A percentile compares a stretch with the other conserved stretches of the same genome.
Conservation (phyloP, 2,797 vertebrate genomes). For the Micropoecilia bifurca region DNA sequence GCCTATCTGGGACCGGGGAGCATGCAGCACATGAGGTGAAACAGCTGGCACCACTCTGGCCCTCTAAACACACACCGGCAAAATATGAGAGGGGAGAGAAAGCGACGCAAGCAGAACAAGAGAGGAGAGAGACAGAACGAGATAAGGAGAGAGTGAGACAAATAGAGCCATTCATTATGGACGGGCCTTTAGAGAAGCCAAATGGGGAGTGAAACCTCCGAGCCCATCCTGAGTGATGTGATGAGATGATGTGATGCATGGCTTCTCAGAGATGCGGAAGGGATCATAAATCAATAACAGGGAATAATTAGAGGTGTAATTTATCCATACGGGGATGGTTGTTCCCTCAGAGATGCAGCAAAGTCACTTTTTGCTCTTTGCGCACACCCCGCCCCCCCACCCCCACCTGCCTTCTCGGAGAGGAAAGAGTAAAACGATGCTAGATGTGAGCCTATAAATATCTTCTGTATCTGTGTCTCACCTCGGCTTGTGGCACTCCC, state of each 20-base stretch:
- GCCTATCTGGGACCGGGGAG: constrained; percentile 61
- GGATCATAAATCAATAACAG: constrained; percentile 79
- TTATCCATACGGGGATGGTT: constrained; percentile 56
- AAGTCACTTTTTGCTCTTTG: constrained; percentile 52
- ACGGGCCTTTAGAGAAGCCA: constrained; percentile 79
- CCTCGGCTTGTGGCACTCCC: constrained; percentile 94
- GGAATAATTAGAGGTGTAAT: constrained; percentile 81
- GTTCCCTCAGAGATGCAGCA: constrained; percentile 45
- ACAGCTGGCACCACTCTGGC: constrained; percentile 75
- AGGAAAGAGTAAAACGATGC: constrained; percentile 68
- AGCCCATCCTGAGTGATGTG: constrained; percentile 76
- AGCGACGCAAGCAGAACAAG: constrained; percentile 34
- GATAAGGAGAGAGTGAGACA: constrained; percentile 63
- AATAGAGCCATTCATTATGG: constrained; percentile 81
- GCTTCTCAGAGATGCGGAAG: constrained; percentile 72
- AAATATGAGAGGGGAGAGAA: constrained; percentile 29
- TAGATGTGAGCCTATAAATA: constrained; percentile 70
- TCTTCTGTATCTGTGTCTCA: constrained; percentile 79
- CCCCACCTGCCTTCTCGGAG: constrained; percentile 7
- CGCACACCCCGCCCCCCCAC: constrained; percentile 2
- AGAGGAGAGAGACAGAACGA: constrained; percentile 51
- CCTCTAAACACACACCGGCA: constrained; percentile 49
- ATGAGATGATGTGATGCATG: constrained; percentile 72
- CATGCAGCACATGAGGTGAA: constrained; percentile 61
- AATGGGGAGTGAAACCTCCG: constrained; percentile 70